Evolutionary conservation across 2,113 vertebrate genomes (phyloP), one percentile per base, ranked within the genome.

Genomic region (Rhabdornis inornatus): DNA sequence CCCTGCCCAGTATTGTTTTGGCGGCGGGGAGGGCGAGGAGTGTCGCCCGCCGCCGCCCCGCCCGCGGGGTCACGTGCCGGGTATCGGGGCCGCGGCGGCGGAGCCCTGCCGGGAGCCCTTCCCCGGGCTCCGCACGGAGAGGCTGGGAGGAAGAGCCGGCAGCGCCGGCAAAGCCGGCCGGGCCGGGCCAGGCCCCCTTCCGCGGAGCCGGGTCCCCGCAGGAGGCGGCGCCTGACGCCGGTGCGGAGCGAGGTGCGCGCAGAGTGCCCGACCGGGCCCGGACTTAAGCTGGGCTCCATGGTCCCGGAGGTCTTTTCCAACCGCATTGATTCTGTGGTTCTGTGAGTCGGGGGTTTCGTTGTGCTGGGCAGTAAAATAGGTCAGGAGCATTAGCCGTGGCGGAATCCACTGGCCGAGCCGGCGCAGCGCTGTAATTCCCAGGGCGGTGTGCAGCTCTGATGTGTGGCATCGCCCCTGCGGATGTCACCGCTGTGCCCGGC

Each of bases 1-100:
- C 79, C 39, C 44, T 80, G 79, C 74, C 68, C 89, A 56, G 47
- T 65, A 92, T 77, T 85, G 89, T 94, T 92, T 55, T 65, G 83
- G 83, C 37, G 35, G n/a, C 8, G 39, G 20, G 33, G 17, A 11
- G 50, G 23, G 59, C 4, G 52, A 20, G 39, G 30, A 20, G 21
- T 83, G 68, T 45, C 27, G 22, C 56, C 84, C 20, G 27, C 15
- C 52, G 37, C 76, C 55, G 70, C 94, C 72, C 83, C 66, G 39
- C 83, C 90, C 44, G 82, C 44, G 55, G 56, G 30, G 71, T 87
- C 90, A 95, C 87, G 87, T 90, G 90, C 70, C 44, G 37, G 66
- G 35, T 8, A 50, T 0, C 10, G 56, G 69, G 52, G 69, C 69
- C 39, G 35, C 35, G 60, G 74, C 74, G 27, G 68, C 52, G 12